Base-by-base conservation (phyloP, 2,888 invertebrate genomes). In the Chelonus formosanus region DNA sequence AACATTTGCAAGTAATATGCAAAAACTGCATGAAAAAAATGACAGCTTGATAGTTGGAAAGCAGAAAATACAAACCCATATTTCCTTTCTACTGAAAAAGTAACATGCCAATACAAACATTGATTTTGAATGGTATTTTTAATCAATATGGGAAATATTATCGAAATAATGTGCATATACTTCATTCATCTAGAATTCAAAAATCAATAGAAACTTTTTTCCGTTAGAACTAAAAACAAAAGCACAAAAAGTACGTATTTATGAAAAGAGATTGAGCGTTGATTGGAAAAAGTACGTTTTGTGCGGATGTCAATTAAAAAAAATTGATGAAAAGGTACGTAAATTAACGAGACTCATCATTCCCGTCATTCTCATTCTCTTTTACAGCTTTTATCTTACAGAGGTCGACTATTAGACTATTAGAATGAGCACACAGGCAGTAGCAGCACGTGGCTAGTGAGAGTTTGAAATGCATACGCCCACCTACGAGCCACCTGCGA, bases 401-500 rank as follows among this genome's bases (percentile, higher is more conserved):
- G 56, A n/a, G 44, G 40, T 40, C 40, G 40, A 40, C 40, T 40
- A 56, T 40, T 58, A 60, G 52, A 50, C 20, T 44, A 34, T 32
- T 40, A 52, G n/a, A 61, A 40, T 40, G 44, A 61, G 53, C 32
- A 43, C 43, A 44, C 40, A 43, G 34, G 8, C 8, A 52, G 10
- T 20, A 43, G 43, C 53, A 61, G 50, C 61, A 61, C 61, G 61
- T 61, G 53, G 61, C 61, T 44, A 52, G 56, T 36, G 62, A 63
- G 59, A 63, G 67, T 57, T 63, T 56, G 57, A 66, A 67, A 69
- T 67, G 63, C 59, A 43, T 67, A 62, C 69, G 67, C 67, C 56
- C 67, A 67, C 57, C 61, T 60, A 70, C 61, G 65, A 67, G 68
- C 68, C 68, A 70, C 68, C 70, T 68, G 70, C 68, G 66, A 63